These are phyloP conservation scores for Tetrax tetrax DNA, from an alignment of 2,113 vertebrate species.

Conservation along the genomic window DNA sequence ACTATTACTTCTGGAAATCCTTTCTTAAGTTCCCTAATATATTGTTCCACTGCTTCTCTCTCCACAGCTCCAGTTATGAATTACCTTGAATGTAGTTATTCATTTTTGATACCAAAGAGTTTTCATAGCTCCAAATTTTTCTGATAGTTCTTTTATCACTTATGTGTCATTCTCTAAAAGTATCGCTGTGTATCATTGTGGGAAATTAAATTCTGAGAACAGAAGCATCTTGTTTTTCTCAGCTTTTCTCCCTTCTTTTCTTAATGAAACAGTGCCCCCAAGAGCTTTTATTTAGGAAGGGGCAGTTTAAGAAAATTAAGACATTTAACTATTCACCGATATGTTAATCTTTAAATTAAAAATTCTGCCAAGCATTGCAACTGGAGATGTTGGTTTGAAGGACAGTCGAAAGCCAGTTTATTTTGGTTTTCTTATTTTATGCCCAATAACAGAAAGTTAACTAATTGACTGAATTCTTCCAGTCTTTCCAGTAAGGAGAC, in stretches of 20 bases:
- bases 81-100: neutral
- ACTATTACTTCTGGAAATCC: neutral
- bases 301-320: neutral
- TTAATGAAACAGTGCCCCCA: slow-evolving; percentile 68
- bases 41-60: neutral
- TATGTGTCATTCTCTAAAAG: neutral
- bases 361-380: neutral
- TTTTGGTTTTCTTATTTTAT: neutral
- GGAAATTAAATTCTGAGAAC: neutral
- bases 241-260: neutral
- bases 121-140: neutral
- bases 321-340: neutral
- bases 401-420: neutral
- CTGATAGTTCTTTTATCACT: neutral
- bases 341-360: neutral
- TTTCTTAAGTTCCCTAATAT: neutral
- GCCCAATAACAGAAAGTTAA: neutral
- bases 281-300: slow-evolving; percentile 29
- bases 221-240: neutral
- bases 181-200: neutral
- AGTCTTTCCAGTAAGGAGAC: neutral
- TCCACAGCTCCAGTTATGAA: neutral
- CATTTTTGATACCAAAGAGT: neutral
- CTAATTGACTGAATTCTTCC: neutral
- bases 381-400: neutral